Evolutionary conservation across 2,113 vertebrate genomes (phyloP), one percentile per base, ranked within the genome.

Genomic region (Microcebus tavaratra): DNA sequence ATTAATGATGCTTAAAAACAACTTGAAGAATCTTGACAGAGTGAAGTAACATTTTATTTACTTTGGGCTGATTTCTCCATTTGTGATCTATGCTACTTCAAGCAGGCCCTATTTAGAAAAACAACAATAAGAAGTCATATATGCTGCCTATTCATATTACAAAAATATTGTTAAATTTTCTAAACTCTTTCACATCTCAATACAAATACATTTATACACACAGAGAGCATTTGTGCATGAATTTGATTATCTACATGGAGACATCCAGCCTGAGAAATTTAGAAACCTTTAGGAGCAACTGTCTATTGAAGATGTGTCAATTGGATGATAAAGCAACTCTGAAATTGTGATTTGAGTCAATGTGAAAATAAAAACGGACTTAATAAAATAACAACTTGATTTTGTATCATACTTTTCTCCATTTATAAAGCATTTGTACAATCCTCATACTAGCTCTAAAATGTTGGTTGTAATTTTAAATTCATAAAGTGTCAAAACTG

Each of bases 41-140:
- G 31, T 65, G 2, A 96, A 86, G 45, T 85, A 91, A 81, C 78
- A 96, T 96, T 96, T 95, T 45, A 88, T 88, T 94, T 95, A 84
- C 53, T 94, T 96, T 29, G 94, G 31, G 59, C 34, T 92, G 39
- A 88, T 97, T 92, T 96, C 34, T 72, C 48, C n/a, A 50, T 90
- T 92, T 95, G 4, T 94, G 87, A 3, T 81, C 70, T 34, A 55
- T 96, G 63, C 12, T 88, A 63, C 53, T 94, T 88, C 29, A 50
- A 92, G 39, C 15, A 94, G 65, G 17, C 15, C 11, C 5, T 90
- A 73, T 95, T 97, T 92, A 81, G 17, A 67, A 92, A 96, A 96
- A 88, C 14, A 83, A 61, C 39, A 73, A 73, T 93, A 95, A 36
- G 12, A 80, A 88, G 67, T 84, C 36, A 88, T 88, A 88, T 92